phyloP scores from a whole-genome alignment of 2,113 vertebrate species.

The Eubucco bourcierii region DNA sequence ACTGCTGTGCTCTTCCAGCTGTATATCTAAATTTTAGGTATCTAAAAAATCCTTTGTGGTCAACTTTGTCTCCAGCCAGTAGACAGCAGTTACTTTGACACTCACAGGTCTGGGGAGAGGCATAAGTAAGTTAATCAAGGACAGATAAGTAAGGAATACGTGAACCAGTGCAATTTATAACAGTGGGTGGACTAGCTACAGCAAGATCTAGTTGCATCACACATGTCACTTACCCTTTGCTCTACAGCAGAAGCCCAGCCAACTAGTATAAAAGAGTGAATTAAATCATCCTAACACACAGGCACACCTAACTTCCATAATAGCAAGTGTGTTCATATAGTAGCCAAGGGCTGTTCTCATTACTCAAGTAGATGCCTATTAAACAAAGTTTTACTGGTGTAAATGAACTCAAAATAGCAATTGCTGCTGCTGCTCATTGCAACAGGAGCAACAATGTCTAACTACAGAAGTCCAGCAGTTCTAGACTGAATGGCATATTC shows the following conservation, averaged over 20 bases:
- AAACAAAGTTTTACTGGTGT: neutral
- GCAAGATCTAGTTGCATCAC: neutral
- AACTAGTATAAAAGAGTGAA: neutral
- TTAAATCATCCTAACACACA: neutral
- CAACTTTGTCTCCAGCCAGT: neutral
- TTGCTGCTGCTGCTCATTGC: neutral
- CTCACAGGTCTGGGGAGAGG: neutral
- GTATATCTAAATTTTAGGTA: constrained; percentile 18
- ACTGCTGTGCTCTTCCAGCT: neutral
- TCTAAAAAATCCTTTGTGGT: constrained; percentile 28
- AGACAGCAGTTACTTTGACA: constrained; percentile 17
- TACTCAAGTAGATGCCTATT: neutral
- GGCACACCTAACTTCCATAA: constrained; percentile 27
- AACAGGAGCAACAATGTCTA: neutral
- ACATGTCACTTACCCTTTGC: neutral
- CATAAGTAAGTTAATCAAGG: neutral
- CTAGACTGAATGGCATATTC: neutral
- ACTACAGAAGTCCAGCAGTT: neutral
- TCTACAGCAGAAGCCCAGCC: neutral
- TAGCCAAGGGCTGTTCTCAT: neutral
- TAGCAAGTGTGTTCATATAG: neutral
- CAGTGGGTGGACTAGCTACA: neutral
- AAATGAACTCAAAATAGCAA: neutral
- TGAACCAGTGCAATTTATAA: neutral
- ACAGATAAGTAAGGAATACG: neutral